Base-by-base conservation (phyloP, 2,888 invertebrate genomes). In the Pocota personata region DNA sequence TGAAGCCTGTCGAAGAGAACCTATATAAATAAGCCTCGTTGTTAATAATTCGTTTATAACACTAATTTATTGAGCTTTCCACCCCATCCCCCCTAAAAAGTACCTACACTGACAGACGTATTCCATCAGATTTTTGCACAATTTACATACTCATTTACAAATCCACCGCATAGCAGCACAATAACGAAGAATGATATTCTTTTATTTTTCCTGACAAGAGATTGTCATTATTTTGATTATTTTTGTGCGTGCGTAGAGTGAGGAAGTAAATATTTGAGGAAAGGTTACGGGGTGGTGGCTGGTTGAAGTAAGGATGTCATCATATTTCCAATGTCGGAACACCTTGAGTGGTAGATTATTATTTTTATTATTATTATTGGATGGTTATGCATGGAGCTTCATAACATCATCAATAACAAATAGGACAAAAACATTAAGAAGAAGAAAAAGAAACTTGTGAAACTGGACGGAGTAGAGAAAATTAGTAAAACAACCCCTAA, bases 141-240 rank as follows among this genome's bases (percentile, higher is more conserved):
- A 82, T 82, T 82, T 71, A 71, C 76, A 64, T 71, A 57, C 64
- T 82, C 76, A 82, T 77, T 71, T 77, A 77, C 16, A 58, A 76
- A 60, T 78, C 46, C 66, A 67, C 50, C 8, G 55, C 60, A 46
- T 48, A 66, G 58, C 52, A 69, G 52, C 55, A 60, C 37, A 62
- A 76, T 62, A 82, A 72, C 43, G 64, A 58, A 66, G 77, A 82
- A 64, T 71, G 50, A 64, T 60, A 58, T 35, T 52, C 37, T 64
- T 50, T 66, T 66, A 52, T 73, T 58, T 21, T 48, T 40, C 16
- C 24, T 46, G 50, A 7, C 52, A 78, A 46, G 60, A 72, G 24
- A 73, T 62, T 73, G 72, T 62, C 72, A 72, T 73, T 83, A 83
- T 78, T 82, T 72, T 77, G 82, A 82, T 82, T 83, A 83, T 78